Base-by-base conservation (phyloP, 2,888 invertebrate genomes). In the Parasteatoda lunata region DNA sequence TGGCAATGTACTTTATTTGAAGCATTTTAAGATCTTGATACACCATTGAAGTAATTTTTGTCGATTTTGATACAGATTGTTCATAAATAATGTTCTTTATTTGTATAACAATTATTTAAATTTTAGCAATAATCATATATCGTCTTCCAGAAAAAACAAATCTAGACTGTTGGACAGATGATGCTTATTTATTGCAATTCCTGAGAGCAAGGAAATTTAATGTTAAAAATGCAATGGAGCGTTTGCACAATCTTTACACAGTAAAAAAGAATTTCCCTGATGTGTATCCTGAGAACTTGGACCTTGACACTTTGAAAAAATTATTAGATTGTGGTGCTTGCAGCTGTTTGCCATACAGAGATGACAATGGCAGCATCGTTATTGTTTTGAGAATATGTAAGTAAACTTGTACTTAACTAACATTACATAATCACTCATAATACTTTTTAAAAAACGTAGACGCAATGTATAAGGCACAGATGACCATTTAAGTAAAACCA, bases 151-250 rank as follows among this genome's bases (percentile, higher is more conserved):
- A 30, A 30, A 30, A 30, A 30, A 30, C 30, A 30, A 2, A 30
- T 30, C 30, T 30, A 30, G 30, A 30, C 30, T 30, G 30, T 30
- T 59, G 47, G 90, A 90, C 59, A 13, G 95, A 95, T 91, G 96
- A 97, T 65, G 93, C 94, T 0, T 97, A 92, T 89, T 93, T 97
- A 0, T 92, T 96, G 8, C 93, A 96, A 78, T 98, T 97, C 91
- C 93, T 98, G 68, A 94, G 97, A 78, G 96, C 97, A 5, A 95
- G 96, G 92, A 97, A 97, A 92, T 97, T 95, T 92, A 97, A 97
- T 91, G 96, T 97, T 4, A 96, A 97, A 89, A 95, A 97, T 90
- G 95, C 97, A 0, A 93, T 94, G 88, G 94, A 95, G 89, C 93
- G 96, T 93, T 96, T 97, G 51, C 83, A 91, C 64, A 91, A 90